Conservation (phyloP, 2,888 invertebrate genomes). For the Sinodicranocentrus sp. region DNA sequence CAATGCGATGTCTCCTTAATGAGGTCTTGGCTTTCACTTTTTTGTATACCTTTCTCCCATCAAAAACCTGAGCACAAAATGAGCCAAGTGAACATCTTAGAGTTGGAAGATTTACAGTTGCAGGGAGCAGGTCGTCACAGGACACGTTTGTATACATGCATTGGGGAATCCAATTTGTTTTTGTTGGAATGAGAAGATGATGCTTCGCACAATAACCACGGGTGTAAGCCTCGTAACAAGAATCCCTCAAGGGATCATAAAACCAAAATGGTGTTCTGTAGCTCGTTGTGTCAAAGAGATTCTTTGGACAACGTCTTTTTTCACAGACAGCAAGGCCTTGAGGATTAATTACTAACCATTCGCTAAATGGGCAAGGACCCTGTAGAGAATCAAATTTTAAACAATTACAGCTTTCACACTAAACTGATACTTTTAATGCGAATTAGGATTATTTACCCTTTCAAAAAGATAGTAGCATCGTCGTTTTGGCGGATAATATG, state of each 20-base stretch:
- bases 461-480: conserved; percentile 53
- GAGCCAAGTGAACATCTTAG: conserved; percentile 42
- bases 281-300: conserved; percentile 48
- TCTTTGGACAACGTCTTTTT: conserved; percentile 41
- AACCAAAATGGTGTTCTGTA: conserved; percentile 53
- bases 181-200: conserved; percentile 43
- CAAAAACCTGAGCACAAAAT: conserved; percentile 39
- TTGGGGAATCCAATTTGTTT: conserved; percentile 52
- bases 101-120: conserved; percentile 26
- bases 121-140: conserved; percentile 44
- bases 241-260: conserved; percentile 34
- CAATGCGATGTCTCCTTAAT: conserved; percentile 14
- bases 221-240: conserved; percentile 42
- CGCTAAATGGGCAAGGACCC: conserved; percentile 46
- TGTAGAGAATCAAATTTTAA: no score
- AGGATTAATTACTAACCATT: conserved; percentile 43
- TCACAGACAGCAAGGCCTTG: conserved; percentile 39
- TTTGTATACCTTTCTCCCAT: conserved; percentile 31
- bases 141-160: conserved; percentile 43
- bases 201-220: conserved; percentile 48
- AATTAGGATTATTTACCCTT: no score
- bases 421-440: neutral
- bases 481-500: conserved; percentile 36
- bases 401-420: no score
- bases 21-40: neutral